These are phyloP conservation scores for Sylvia atricapilla DNA, from an alignment of 2,113 vertebrate species.

Conservation along the genomic window DNA sequence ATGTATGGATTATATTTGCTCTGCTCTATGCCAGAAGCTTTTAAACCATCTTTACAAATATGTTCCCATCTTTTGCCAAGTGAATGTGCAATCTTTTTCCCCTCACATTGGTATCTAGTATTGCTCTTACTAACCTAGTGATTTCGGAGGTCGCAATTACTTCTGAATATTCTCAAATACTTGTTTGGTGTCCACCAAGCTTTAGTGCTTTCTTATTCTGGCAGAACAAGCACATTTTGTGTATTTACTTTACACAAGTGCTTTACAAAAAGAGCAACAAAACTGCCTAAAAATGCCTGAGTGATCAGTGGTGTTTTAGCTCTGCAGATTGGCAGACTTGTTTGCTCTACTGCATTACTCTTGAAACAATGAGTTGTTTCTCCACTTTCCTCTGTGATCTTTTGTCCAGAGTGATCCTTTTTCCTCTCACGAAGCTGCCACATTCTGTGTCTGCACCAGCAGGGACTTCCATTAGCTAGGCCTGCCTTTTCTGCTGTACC, in stretches of 20 bases:
- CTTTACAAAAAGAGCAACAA: not conserved
- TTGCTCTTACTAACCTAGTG: not conserved
- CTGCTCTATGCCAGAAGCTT: slow-evolving; percentile 39
- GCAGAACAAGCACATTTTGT: not conserved
- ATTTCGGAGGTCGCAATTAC: not conserved
- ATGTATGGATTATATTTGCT: slow-evolving; percentile 61
- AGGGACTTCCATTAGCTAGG: not conserved
- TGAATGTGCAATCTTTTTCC: slow-evolving; percentile 41
- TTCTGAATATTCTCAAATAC: not conserved
- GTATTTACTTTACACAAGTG: not conserved
- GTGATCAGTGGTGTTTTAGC: not conserved
- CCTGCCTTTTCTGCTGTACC: not conserved
- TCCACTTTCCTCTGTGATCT: not conserved
- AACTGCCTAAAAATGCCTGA: not conserved
- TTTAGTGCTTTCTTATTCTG: not conserved
- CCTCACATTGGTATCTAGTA: slow-evolving; percentile 49
- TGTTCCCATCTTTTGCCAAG: slow-evolving; percentile 60
- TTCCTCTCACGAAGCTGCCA: not conserved
- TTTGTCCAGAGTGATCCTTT: not conserved
- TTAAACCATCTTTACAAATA: slow-evolving; percentile 61
- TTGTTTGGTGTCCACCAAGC: not conserved
- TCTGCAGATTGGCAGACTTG: not conserved
- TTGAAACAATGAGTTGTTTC: not conserved
- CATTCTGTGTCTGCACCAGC: not conserved
- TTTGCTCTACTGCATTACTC: not conserved